These are phyloP conservation scores for Macrophya annulata DNA, from an alignment of 2,888 invertebrate species.

Conservation along the genomic window DNA sequence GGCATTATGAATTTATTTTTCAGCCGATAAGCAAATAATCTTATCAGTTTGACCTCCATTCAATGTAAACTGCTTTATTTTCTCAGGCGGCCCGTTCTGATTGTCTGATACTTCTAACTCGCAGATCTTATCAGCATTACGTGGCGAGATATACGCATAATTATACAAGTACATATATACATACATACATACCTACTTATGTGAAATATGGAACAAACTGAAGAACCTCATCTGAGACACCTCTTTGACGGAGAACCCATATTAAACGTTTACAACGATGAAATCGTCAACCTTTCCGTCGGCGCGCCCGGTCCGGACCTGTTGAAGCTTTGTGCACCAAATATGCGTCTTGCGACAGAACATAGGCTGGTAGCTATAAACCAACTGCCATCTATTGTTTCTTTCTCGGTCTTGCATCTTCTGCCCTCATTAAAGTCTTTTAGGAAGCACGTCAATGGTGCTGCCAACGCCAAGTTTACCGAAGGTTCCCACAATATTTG, in stretches of 20 bases:
- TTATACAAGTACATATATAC: background rate
- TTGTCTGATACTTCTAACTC: background rate
- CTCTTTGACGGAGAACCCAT: conserved; percentile 79
- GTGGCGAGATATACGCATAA: background rate
- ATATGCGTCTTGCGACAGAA: conserved; percentile 79
- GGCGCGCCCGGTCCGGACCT: conserved; percentile 82
- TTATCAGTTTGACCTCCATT: too few species aligned
- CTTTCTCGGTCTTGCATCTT: background rate
- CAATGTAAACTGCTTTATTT: too few species aligned
- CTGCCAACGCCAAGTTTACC: background rate
- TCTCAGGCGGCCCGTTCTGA: background rate
- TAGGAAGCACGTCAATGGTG: background rate
- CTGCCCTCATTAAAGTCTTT: background rate
- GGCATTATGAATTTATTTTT: too few species aligned
- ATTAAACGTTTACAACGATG: conserved; percentile 80
- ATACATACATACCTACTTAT: background rate
- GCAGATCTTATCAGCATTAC: background rate
- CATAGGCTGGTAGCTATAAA: conserved; percentile 78
- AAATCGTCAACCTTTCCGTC: conserved; percentile 80
- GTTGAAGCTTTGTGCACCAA: conserved; percentile 78
- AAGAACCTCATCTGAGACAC: conserved; percentile 77
- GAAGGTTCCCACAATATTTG: background rate
- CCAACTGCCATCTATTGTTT: background rate
- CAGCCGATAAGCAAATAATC: too few species aligned
- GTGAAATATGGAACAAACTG: conserved; percentile 55